Base-by-base conservation (phyloP, 2,113 vertebrate genomes). In the Carassius carassius region DNA sequence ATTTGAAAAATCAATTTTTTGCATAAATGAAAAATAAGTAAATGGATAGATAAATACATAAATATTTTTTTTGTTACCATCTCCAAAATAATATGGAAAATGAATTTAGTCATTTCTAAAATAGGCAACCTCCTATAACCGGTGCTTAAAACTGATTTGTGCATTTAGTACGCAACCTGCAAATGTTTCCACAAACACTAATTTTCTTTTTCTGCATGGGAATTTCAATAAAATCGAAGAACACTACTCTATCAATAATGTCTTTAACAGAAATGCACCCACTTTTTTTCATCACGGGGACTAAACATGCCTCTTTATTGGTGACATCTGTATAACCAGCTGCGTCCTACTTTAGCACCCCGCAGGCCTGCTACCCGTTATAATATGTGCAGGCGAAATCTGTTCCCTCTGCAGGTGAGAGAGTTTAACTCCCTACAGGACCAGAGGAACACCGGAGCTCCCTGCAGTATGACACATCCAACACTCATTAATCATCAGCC, bases 351-450 rank as follows among this genome's bases (percentile, higher is more conserved):
- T 79, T 79, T 63, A 37, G 11, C 54, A n/a, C 76, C 10, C 10
- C 19, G 17, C 76, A 62, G 76, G 19, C 76, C 76, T 78, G 51
- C 29, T 78, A 54, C 29, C 54, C 51, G 41, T 58, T 63, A 60
- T 44, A 25, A 62, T 63, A 79, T 79, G 35, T 44, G 77, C 77
- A 79, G 44, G 56, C 21, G 7, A 78, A 23, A 79, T 79, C n/a
- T 47, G 77, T 79, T 79, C 7, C 76, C 54, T 60, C 54, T 23
- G 76, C 54, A 78, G 76, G 76, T 29, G 58, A 79, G 58, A 79
- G 77, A 44, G 77, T 77, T 56, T 35, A 37, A n/a, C 32, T 41
- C 76, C 32, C 76, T n/a, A 60, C 32, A 79, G 35, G 37, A 29
- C 35, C 29, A 41, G 32, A 78, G 75, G 19, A 78, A 23, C 70